Percentiles rank a stretch among this genome's conserved stretches.
Conservation (phyloP, 2,797 vertebrate species). For the Pseudochirops corinnae region DNA sequence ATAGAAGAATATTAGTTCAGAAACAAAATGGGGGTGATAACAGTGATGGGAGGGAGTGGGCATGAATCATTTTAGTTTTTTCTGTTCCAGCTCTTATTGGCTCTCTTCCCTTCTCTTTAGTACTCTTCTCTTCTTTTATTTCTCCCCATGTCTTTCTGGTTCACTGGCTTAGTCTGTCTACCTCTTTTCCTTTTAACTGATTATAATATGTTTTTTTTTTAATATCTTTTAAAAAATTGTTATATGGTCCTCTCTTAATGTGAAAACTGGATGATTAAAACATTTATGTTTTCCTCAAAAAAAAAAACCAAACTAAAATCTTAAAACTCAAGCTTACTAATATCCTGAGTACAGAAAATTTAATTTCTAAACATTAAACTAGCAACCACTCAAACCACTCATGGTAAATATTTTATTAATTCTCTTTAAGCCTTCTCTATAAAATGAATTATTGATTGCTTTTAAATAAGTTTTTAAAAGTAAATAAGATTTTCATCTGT, state of each 20-base stretch:
- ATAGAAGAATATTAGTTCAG: background rate
- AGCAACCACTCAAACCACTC: background rate
- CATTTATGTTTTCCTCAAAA: background rate
- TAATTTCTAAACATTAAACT: background rate
- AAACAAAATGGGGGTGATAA: background rate
- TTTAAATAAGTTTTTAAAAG: conserved; percentile 3
- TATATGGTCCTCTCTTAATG: background rate
- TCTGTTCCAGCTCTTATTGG: background rate
- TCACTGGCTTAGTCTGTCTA: background rate
- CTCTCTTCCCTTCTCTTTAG: background rate
- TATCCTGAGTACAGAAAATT: background rate
- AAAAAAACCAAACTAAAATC: background rate
- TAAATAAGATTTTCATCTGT: background rate
- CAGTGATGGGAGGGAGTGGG: background rate
- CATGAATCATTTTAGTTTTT: background rate
- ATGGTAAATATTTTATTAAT: background rate
- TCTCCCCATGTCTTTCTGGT: background rate
- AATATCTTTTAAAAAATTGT: background rate
- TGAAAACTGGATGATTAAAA: background rate
- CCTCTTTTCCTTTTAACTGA: background rate
- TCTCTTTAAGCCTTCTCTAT: background rate
- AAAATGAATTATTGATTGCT: conserved; percentile 7
- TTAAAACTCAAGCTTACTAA: background rate
- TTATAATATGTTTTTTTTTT: background rate
- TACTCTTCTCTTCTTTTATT: background rate